These are phyloP conservation scores for Hippotragus niger DNA, from an alignment of 2,113 vertebrate genomes.

Conservation along the genomic window DNA sequence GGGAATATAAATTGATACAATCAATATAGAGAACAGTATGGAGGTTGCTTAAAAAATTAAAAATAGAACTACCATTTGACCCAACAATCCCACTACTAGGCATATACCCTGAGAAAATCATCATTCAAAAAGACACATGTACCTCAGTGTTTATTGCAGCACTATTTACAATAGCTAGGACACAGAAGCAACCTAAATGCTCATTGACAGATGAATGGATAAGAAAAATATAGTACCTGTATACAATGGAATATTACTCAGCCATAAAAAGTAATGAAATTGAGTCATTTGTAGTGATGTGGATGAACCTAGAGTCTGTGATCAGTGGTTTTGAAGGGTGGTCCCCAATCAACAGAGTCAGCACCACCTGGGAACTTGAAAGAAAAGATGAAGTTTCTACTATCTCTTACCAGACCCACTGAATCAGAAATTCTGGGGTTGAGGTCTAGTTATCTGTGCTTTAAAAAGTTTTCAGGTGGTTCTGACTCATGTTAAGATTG, in stretches of 20 bases:
- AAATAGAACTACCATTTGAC: neutral
- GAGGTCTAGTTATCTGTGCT: neutral
- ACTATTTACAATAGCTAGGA: neutral
- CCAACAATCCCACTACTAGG: neutral
- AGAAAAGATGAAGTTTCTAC: neutral
- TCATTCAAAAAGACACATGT: neutral
- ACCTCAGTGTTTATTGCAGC: neutral
- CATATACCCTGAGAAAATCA: neutral
- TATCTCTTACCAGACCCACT: neutral
- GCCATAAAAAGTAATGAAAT: neutral
- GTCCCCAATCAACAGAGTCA: neutral
- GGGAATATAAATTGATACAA: neutral
- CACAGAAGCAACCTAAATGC: neutral
- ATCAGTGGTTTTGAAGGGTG: neutral
- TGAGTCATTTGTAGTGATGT: neutral
- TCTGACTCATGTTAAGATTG: neutral
- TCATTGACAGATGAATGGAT: neutral
- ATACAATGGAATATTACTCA: neutral
- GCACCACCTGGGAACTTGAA: neutral
- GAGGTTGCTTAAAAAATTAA: neutral
- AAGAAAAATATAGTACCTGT: neutral
- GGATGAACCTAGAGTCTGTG: neutral
- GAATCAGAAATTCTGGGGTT: neutral
- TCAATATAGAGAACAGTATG: neutral
- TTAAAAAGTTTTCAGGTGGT: neutral